These are phyloP conservation scores for Scytalopus superciliaris DNA, from an alignment of 2,113 vertebrate genomes.

Conservation along the genomic window DNA sequence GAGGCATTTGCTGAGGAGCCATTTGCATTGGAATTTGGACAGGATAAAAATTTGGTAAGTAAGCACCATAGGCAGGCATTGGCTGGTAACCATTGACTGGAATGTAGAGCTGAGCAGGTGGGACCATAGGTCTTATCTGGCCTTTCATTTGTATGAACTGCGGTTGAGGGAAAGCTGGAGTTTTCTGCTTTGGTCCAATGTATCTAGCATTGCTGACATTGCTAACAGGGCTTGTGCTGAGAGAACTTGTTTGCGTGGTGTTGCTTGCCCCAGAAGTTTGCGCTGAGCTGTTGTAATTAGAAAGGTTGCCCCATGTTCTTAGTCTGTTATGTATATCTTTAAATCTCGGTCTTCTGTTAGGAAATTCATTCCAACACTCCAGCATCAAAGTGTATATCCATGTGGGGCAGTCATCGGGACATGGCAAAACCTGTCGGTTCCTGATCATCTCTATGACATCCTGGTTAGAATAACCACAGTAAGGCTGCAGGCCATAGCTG, in stretches of 20 bases:
- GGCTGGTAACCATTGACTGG: slow-evolving; percentile 96
- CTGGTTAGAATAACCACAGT: slow-evolving; percentile 95
- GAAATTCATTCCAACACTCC: slow-evolving; percentile 96
- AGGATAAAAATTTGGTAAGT: slow-evolving; percentile 95
- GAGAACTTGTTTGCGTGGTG: slow-evolving; percentile 94
- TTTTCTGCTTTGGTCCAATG: slow-evolving; percentile 87
- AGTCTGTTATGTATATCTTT: slow-evolving; percentile 93
- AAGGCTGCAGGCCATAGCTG: slow-evolving; percentile 96
- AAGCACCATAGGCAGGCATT: slow-evolving; percentile 88
- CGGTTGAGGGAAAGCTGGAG: slow-evolving; percentile 86
- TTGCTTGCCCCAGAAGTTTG: slow-evolving; percentile 94
- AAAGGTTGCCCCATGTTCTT: slow-evolving; percentile 91
- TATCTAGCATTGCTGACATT: slow-evolving; percentile 91
- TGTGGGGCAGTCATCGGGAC: slow-evolving; percentile 92
- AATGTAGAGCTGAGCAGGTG: slow-evolving; percentile 92
- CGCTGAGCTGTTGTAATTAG: slow-evolving; percentile 90
- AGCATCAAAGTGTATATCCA: slow-evolving; percentile 95
- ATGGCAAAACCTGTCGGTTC: slow-evolving; percentile 86
- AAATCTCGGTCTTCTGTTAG: slow-evolving; percentile 89
- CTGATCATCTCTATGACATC: slow-evolving; percentile 97
- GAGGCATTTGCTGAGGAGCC: slow-evolving; percentile 87
- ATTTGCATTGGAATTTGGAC: slow-evolving; percentile 95
- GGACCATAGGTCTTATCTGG: slow-evolving; percentile 88
- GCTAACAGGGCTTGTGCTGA: slow-evolving; percentile 95
- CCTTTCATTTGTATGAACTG: slow-evolving; percentile 93